Conservation (phyloP, 2,113 vertebrate species). For the Gulo gulo region DNA sequence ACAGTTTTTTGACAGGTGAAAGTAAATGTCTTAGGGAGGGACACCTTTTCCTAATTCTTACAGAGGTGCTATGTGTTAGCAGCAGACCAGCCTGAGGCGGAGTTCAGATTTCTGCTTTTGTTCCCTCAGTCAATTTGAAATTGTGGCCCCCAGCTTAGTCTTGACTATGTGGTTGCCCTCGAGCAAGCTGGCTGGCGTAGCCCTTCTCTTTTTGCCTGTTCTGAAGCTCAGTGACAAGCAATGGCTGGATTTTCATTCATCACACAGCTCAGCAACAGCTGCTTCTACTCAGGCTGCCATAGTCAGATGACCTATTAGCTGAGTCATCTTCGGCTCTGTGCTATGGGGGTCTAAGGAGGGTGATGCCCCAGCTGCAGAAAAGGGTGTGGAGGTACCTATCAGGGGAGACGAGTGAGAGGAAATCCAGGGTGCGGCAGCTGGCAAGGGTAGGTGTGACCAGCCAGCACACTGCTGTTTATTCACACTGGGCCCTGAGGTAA, state of each 20-base stretch:
- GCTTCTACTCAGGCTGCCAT: background rate
- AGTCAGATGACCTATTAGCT: background rate
- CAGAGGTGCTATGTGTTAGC: background rate
- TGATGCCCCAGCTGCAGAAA: background rate
- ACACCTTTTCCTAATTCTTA: background rate
- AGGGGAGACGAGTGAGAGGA: background rate
- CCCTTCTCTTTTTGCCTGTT: background rate
- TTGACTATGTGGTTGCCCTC: background rate
- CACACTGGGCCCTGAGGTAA: background rate
- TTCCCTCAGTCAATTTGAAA: background rate
- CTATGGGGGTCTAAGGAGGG: background rate
- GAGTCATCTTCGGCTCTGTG: background rate
- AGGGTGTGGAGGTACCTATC: accelerated
- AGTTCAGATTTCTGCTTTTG: background rate
- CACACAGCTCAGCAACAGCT: background rate
- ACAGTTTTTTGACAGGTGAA: background rate
- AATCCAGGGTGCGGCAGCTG: background rate
- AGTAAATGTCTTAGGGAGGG: background rate
- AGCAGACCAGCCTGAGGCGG: background rate
- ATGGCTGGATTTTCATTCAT: background rate
- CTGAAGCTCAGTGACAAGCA: background rate
- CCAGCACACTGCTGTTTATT: background rate
- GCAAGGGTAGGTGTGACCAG: background rate
- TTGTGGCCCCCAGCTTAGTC: background rate
- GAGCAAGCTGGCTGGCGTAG: background rate